Percentiles rank a stretch among this genome's conserved stretches.
These are phyloP conservation scores for Eumeta japonica DNA, from an alignment of 1,140 invertebrate species.

Conservation along the genomic window DNA sequence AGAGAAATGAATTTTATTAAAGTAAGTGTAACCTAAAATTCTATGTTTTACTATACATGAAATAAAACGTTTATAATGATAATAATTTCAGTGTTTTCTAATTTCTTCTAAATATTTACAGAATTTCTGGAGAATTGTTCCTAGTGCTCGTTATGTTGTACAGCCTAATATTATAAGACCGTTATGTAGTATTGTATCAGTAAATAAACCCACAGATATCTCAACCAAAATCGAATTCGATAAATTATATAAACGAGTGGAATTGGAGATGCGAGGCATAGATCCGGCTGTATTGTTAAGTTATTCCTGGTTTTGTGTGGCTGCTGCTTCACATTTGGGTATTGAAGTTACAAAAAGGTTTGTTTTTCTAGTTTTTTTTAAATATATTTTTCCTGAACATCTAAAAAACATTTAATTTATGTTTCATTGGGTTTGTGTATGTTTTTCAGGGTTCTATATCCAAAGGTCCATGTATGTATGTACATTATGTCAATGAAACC, in stretches of 20 bases:
- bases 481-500: no score
- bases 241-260: constrained; percentile 79
- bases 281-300: constrained; percentile 85
- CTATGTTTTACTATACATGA: constrained; percentile 6
- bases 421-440: no score
- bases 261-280: constrained; percentile 83
- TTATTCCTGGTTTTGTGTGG: constrained; percentile 81
- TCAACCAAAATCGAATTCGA: constrained; percentile 66
- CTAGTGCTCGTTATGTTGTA: background rate
- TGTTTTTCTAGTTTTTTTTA: constrained; percentile 9
- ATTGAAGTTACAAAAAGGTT: constrained; percentile 76
- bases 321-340: constrained; percentile 75
- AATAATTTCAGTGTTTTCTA: constrained; percentile 3
- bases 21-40: background rate
- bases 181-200: no score
- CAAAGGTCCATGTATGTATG: no score
- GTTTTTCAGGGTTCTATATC: no score
- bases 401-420: no score
- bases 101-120: background rate
- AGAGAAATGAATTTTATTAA: constrained; percentile 2
- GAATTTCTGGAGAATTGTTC: background rate
- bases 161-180: no score
- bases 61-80: no score
- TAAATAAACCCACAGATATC: no score
- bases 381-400: constrained; percentile 3